Conservation (phyloP, 2,797 vertebrate species). For the Chiloscyllium punctatum region DNA sequence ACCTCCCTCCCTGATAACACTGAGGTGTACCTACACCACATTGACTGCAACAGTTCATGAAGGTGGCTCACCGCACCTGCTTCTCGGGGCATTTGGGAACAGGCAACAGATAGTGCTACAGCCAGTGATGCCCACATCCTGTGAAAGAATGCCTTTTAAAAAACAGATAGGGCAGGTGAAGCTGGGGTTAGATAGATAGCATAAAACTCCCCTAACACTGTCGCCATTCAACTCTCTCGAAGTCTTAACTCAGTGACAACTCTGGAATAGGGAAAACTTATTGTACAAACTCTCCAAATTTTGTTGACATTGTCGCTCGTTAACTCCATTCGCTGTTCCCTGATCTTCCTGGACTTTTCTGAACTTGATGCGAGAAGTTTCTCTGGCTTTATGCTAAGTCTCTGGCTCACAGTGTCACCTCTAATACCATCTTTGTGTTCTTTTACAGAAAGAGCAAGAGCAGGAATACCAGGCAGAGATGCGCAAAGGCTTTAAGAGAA, state of each 20-base stretch:
- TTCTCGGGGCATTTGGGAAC: not conserved
- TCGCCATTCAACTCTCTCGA: not conserved
- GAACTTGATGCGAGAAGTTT: not conserved
- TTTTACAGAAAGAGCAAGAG: constrained; percentile 57
- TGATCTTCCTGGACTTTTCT: constrained; percentile 25
- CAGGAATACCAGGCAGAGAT: constrained; percentile 52
- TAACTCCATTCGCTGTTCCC: not conserved
- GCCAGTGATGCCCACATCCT: no score
- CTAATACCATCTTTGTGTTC: constrained; percentile 42
- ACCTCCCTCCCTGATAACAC: no score
- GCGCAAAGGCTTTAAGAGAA: constrained; percentile 58
- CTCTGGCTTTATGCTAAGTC: not conserved
- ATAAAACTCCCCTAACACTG: not conserved
- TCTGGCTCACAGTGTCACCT: not conserved
- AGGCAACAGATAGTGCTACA: no score
- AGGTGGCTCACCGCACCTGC: not conserved
- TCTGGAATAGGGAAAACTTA: not conserved
- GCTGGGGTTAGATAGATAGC: not conserved
- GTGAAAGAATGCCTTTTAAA: not conserved
- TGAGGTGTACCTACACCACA: no score
- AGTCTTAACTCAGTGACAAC: not conserved
- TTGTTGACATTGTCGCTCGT: not conserved
- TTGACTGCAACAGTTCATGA: no score
- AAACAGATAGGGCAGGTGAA: not conserved
- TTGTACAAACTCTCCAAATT: not conserved